Conservation (phyloP, 2,797 vertebrate genomes). For the Limnodromus scolopaceus region DNA sequence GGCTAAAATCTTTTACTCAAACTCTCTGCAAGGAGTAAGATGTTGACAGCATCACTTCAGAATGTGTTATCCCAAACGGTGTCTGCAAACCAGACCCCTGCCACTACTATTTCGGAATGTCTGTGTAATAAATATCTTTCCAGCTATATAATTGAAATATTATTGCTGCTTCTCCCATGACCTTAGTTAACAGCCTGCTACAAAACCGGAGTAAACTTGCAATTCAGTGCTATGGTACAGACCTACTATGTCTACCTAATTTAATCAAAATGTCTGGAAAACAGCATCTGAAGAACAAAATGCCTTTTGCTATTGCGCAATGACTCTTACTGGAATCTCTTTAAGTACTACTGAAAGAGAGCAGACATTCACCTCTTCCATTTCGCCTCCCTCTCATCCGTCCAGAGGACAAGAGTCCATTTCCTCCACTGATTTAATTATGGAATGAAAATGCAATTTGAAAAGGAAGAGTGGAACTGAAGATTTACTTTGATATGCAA, state of each 20-base stretch:
- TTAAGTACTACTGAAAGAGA: background rate
- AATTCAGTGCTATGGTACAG: background rate
- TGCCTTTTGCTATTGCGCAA: background rate
- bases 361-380: background rate
- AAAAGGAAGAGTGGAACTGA: background rate
- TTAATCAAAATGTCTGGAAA: conserved; percentile 16
- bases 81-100: background rate
- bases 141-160: background rate
- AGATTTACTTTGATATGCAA: background rate
- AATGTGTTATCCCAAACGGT: background rate
- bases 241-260: background rate
- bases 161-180: background rate
- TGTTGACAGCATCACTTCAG: conserved; percentile 7
- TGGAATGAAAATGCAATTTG: conserved; percentile 15
- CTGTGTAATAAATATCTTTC: conserved; percentile 1
- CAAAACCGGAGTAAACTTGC: background rate
- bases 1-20: background rate
- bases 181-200: conserved; percentile 18
- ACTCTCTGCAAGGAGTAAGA: background rate
- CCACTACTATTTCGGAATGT: background rate
- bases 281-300: background rate
- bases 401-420: background rate
- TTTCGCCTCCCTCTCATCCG: background rate
- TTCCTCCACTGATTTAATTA: conserved; percentile 46
- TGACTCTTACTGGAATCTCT: background rate